Base-by-base conservation (phyloP, 2,888 invertebrate species). In the Fragum fragum region DNA sequence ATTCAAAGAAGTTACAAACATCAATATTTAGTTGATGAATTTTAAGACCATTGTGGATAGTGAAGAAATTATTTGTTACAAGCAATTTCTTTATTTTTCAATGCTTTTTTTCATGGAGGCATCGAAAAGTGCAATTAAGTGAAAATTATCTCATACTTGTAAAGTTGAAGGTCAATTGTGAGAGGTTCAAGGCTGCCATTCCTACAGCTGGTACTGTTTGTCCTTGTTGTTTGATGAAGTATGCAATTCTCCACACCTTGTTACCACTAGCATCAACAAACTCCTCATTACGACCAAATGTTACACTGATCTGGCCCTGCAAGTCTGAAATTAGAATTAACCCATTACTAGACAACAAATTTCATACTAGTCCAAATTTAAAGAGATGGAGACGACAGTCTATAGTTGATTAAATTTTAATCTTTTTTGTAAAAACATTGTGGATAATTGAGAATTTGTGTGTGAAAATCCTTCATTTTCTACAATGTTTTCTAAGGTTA, bases 241-340 rank as follows among this genome's bases (percentile, higher is more conserved):
- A 89, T 11, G 85, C 75, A 21, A 80, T 75, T 23, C 76, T 86
- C 87, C 87, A 89, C 11, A 78, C 81, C 32, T 21, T 80, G 29
- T 73, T 73, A 61, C 81, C 85, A 73, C 52, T 75, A 26, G 71
- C 28, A n/a, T 80, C 79, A 18, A 85, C 53, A 66, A 84, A 85
- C 73, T 88, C 87, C 57, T 87, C 86, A 77, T 73, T 85, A 39
- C 83, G 73, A 23, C 76, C 79, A 57, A 87, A 83, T 57, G 79
- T 70, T 21, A 88, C 85, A 26, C 36, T 53, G 6, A 88, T 55
- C 18, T 69, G 29, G 5, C 70, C 81, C 21, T 23, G 52, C 26
- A 63, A 42, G 53, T 68, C 81, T 79, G 72, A 39, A 73, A 73
- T 18, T n/a, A n/a, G n/a, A n/a, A n/a, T n/a, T n/a, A n/a, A n/a